Evolutionary conservation across 1,140 invertebrate genomes (phyloP).

Genomic region (Battus philenor): DNA sequence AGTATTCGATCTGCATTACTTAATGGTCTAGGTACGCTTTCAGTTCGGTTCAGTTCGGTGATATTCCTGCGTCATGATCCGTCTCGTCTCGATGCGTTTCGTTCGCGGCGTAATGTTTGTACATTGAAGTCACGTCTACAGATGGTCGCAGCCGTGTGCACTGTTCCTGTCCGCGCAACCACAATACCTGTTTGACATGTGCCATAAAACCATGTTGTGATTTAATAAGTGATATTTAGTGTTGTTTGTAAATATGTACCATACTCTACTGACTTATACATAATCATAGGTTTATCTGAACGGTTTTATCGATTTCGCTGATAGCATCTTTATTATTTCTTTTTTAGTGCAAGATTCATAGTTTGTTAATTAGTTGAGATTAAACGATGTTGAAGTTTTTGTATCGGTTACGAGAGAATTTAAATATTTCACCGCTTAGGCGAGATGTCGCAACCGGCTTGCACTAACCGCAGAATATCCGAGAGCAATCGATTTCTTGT

Average conservation of each 20-base stretch:
- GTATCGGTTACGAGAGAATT: too few relatives aligned
- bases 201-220: conserved; percentile 74
- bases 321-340: conserved; percentile 39
- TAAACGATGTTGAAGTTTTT: too few relatives aligned
- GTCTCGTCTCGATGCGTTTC: too few relatives aligned
- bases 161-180: conserved; percentile 30
- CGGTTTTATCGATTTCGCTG: conserved; percentile 42
- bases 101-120: conserved; percentile 27
- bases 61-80: conserved; percentile 55
- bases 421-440: conserved; percentile 22
- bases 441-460: too few relatives aligned
- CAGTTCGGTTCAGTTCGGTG: conserved; percentile 57
- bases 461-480: conserved; percentile 34
- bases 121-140: conserved; percentile 61
- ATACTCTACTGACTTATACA: conserved; percentile 52
- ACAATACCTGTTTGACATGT: conserved; percentile 65
- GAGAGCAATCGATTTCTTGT: conserved; percentile 29
- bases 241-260: conserved; percentile 75
- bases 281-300: conserved; percentile 51
- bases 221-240: conserved; percentile 75
- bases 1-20: conserved; percentile 67
- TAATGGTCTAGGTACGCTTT: conserved; percentile 50
- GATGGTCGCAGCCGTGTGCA: conserved; percentile 24
- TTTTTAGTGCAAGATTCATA: conserved; percentile 41
- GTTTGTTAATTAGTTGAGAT: conserved; percentile 20